Conservation (phyloP, 2,888 invertebrate species). For the Malthinus seriepunctatus region DNA sequence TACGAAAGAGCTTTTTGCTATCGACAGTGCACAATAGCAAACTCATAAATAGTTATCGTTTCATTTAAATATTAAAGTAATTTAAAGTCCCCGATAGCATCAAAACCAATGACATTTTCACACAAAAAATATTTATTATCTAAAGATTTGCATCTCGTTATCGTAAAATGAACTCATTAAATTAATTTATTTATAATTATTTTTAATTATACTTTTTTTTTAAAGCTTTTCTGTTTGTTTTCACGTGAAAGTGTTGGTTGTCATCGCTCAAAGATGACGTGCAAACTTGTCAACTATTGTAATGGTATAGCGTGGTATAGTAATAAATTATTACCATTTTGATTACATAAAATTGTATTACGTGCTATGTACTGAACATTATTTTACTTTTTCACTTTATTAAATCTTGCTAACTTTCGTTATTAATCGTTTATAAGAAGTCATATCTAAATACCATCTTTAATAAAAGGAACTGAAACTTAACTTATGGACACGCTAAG, state of each 20-base stretch:
- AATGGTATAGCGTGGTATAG: slow-evolving; percentile 2
- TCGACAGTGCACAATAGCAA: slow-evolving; percentile 28
- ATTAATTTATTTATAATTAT: slow-evolving; percentile 2
- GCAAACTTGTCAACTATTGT: slow-evolving; percentile 15
- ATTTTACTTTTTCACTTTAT: slow-evolving; percentile 1
- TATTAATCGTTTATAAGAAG: slow-evolving; percentile 2
- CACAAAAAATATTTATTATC: slow-evolving; percentile 4
- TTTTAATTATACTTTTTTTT: neutral
- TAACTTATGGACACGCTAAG: slow-evolving; percentile 15
- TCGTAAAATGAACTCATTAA: neutral
- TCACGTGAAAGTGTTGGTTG: neutral
- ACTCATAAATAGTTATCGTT: slow-evolving; percentile 31
- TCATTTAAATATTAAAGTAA: slow-evolving; percentile 29
- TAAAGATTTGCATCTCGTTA: neutral
- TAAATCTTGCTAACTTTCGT: neutral
- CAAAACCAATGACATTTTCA: slow-evolving; percentile 17
- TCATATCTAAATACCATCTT: slow-evolving; percentile 5
- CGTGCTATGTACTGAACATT: neutral
- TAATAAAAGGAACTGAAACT: slow-evolving; percentile 1
- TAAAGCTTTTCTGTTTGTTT: neutral
- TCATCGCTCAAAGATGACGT: slow-evolving; percentile 4
- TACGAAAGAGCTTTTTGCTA: slow-evolving; percentile 28
- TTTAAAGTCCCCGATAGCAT: slow-evolving; percentile 19
- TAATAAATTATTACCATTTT: slow-evolving; percentile 4
- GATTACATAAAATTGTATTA: neutral